phyloP scores from a whole-genome alignment of 2,797 vertebrate genomes.

The Lerista edwardsae region DNA sequence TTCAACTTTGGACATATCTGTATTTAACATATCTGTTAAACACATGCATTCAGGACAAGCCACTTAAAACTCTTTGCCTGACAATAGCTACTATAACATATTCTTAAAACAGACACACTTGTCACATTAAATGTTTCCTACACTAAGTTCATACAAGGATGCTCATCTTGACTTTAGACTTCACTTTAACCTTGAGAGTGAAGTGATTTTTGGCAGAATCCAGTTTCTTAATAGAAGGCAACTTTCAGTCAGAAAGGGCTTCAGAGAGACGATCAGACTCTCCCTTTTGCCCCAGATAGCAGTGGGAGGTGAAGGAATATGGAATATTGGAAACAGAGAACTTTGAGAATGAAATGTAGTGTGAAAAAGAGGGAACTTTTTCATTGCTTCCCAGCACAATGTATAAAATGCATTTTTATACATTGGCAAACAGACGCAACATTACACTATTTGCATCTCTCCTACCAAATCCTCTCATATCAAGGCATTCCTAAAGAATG shows the following conservation, averaged over 20 bases:
- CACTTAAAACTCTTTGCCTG: constrained; percentile 21
- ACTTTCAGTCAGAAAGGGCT: neutral
- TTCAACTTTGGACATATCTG: constrained; percentile 41
- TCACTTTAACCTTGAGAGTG: neutral
- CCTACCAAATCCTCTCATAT: neutral
- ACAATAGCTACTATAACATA: constrained; percentile 15
- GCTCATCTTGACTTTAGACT: neutral
- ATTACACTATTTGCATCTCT: neutral
- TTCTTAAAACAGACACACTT: neutral
- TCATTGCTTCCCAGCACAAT: neutral
- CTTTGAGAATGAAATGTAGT: no score
- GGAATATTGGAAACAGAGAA: no score
- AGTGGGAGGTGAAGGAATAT: no score
- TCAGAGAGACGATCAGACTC: neutral
- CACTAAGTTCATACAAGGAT: neutral
- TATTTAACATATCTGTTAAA: constrained; percentile 54
- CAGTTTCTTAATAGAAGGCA: neutral
- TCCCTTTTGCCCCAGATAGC: no score
- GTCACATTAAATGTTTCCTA: neutral
- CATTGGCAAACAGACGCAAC: neutral
- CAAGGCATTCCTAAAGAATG: neutral
- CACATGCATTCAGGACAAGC: constrained; percentile 42
- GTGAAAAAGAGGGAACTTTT: neutral
- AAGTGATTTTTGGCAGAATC: neutral
- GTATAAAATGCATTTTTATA: neutral